Percentiles rank a stretch among this genome's conserved stretches.
phyloP scores from a whole-genome alignment of 2,888 invertebrate species.

The Tipula lateralis region DNA sequence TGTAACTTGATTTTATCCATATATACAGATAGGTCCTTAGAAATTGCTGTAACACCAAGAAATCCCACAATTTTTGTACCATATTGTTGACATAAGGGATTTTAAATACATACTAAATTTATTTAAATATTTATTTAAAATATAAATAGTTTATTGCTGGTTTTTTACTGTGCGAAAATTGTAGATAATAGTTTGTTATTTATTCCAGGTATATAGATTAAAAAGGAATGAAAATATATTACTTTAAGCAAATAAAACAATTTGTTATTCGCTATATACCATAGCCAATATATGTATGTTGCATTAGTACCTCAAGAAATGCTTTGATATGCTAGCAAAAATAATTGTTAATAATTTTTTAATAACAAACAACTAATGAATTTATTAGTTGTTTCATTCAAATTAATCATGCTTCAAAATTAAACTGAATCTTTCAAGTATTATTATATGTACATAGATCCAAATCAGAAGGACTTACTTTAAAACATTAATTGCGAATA shows the following conservation, averaged over 20 bases:
- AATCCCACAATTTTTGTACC: not conserved
- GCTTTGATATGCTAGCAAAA: not conserved
- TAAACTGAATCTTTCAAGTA: too few species aligned
- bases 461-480: too few species aligned
- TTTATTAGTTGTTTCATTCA: too few species aligned
- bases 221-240: not conserved
- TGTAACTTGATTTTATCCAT: not conserved
- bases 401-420: too few species aligned
- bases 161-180: not conserved
- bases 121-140: too few species aligned
- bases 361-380: too few species aligned
- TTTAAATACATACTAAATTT: not conserved
- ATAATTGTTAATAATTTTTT: not conserved
- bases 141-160: not conserved
- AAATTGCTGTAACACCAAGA: not conserved
- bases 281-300: not conserved
- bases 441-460: too few species aligned
- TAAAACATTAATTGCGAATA: too few species aligned
- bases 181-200: not conserved
- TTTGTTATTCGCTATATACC: not conserved
- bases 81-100: not conserved
- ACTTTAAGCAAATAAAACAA: not conserved
- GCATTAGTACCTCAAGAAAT: not conserved
- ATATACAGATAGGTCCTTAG: not conserved
- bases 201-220: not conserved